A percentile compares a stretch with the other conserved stretches of the same genome.
Conservation (phyloP, 53 echinoderm and acorn worm species). For the Paracentrotus lividus region DNA sequence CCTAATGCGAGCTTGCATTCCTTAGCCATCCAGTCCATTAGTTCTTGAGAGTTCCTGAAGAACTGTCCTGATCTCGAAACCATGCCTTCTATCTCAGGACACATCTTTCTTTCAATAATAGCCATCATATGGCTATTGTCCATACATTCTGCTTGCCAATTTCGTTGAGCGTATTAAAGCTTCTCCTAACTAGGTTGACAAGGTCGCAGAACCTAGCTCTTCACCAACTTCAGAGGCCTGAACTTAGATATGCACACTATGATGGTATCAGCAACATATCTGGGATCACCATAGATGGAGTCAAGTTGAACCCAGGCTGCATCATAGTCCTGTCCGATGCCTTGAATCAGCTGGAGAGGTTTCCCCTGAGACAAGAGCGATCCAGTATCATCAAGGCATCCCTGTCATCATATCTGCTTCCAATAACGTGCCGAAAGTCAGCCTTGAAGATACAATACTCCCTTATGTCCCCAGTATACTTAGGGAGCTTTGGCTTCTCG, state of each 20-base stretch:
- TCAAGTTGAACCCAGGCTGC: conserved; percentile 72
- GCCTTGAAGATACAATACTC: conserved; percentile 68
- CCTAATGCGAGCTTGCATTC: conserved; percentile 78
- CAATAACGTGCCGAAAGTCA: conserved; percentile 73
- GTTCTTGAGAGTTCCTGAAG: conserved; percentile 30
- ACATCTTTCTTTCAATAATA: conserved; percentile 71
- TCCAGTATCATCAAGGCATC: conserved; percentile 65
- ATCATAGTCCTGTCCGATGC: conserved; percentile 73
- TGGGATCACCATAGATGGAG: conserved; percentile 74
- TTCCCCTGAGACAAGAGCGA: conserved; percentile 65
- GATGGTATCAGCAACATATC: conserved; percentile 77
- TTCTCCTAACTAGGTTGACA: conserved; percentile 72
- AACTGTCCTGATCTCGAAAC: conserved; percentile 68
- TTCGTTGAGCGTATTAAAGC: conserved; percentile 77
- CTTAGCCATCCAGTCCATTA: conserved; percentile 72
- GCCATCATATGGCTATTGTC: conserved; percentile 79
- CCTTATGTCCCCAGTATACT: conserved; percentile 72
- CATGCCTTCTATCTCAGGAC: conserved; percentile 71
- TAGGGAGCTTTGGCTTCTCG: conserved; percentile 79
- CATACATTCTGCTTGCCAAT: conserved; percentile 70
- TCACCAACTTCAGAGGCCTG: conserved; percentile 68
- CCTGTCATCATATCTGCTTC: conserved; percentile 30
- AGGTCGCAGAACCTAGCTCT: conserved; percentile 79
- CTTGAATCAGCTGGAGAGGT: conserved; percentile 68
- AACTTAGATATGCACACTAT: conserved; percentile 63